A percentile compares a stretch with the other conserved stretches of the same genome.
phyloP scores from a whole-genome alignment of 1,140 invertebrate species.

The Drosophila persimilis region DNA sequence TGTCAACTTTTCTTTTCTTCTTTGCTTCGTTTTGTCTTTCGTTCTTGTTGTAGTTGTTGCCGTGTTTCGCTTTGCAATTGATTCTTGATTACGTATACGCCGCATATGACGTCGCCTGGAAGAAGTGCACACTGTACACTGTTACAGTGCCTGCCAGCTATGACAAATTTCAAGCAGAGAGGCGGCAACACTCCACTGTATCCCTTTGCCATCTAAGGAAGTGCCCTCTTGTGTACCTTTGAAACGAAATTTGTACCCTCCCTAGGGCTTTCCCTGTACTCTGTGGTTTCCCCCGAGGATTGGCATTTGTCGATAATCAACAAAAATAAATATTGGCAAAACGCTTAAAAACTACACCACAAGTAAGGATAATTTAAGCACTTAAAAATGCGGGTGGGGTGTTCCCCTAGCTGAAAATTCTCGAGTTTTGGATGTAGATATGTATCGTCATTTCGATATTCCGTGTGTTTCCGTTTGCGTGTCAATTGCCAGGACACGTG shows the following conservation, averaged over 20 bases:
- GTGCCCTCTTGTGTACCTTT: too few species aligned
- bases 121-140: not conserved
- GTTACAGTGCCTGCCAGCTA: too few species aligned
- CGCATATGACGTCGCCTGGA: constrained; percentile 25
- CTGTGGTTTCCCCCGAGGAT: not conserved
- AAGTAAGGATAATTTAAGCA: constrained; percentile 5
- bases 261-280: too few species aligned
- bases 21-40: too few species aligned
- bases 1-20: constrained; percentile 42
- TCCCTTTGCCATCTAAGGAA: too few species aligned
- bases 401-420: not conserved
- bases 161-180: not conserved
- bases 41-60: not conserved
- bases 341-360: constrained; percentile 10
- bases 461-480: constrained; percentile 25
- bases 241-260: too few species aligned
- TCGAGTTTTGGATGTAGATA: constrained; percentile 3
- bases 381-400: constrained; percentile 5
- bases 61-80: constrained; percentile 27
- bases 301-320: constrained; percentile 48
- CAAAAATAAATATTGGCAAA: constrained; percentile 43
- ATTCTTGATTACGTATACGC: constrained; percentile 66
- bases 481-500: constrained; percentile 39
- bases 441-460: not conserved
- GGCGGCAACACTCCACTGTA: not conserved